Evolutionary conservation across 1,140 invertebrate genomes (phyloP).

Genomic region (Drosophila navojoa): DNA sequence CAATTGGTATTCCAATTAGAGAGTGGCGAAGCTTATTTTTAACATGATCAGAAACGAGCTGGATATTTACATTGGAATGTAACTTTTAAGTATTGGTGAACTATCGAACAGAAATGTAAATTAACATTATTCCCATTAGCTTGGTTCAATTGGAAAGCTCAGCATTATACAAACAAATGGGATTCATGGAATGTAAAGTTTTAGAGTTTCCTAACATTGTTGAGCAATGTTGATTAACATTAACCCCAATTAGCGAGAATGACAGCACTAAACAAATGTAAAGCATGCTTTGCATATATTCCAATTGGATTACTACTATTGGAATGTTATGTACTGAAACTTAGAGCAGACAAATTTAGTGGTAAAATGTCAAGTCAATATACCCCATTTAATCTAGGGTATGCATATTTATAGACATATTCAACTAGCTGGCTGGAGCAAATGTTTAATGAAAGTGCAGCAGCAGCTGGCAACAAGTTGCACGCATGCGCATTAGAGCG

Average conservation of each 20-base stretch:
- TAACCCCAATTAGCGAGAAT: background rate
- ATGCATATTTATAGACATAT: conserved; percentile 21
- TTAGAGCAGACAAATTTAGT: too few relatives aligned
- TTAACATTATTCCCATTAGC: too few relatives aligned
- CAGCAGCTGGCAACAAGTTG: conserved; percentile 69
- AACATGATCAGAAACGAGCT: background rate
- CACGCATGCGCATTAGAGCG: conserved; percentile 54
- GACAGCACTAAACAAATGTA: too few relatives aligned
- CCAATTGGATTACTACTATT: too few relatives aligned
- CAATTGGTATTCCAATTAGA: background rate
- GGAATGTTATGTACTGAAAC: too few relatives aligned
- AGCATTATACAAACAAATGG: background rate
- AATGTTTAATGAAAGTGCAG: conserved; percentile 66
- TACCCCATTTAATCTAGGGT: background rate
- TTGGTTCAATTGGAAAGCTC: too few relatives aligned
- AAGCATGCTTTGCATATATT: too few relatives aligned
- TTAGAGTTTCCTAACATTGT: background rate
- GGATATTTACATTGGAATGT: too few relatives aligned
- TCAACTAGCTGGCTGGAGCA: conserved; percentile 10
- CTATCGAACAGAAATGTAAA: too few relatives aligned
- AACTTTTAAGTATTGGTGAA: too few relatives aligned
- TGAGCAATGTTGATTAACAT: background rate
- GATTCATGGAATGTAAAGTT: too few relatives aligned
- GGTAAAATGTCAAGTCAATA: background rate
- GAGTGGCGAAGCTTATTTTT: background rate